These are phyloP conservation scores for Phenganax stokvisi DNA, from an alignment of 92 coral and sea anemone genomes.

Conservation along the genomic window DNA sequence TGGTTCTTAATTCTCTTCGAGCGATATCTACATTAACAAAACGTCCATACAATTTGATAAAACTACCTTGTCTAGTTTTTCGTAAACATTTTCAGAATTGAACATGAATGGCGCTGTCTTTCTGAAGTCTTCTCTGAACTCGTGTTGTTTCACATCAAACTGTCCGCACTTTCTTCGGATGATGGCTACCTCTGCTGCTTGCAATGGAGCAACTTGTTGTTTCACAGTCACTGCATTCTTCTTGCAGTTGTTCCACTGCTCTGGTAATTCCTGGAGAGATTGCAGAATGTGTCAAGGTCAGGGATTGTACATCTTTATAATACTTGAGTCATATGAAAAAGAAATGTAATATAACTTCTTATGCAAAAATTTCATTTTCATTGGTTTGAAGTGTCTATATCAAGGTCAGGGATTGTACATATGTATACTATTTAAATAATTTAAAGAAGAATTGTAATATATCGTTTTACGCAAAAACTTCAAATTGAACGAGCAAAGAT, in stretches of 20 bases:
- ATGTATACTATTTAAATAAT: too few relatives aligned
- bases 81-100: slow-evolving; percentile 70
- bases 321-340: too few relatives aligned
- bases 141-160: slow-evolving; percentile 97
- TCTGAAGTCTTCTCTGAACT: slow-evolving; percentile 98
- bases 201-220: slow-evolving; percentile 97
- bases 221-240: slow-evolving; percentile 98
- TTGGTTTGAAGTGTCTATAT: too few relatives aligned
- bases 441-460: too few relatives aligned
- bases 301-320: neutral
- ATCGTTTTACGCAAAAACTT: too few relatives aligned
- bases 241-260: slow-evolving; percentile 98
- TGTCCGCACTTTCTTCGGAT: slow-evolving; percentile 99
- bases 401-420: too few relatives aligned
- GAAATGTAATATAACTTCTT: too few relatives aligned
- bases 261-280: slow-evolving; percentile 73
- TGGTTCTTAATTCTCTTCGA: too few relatives aligned
- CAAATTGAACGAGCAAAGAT: neutral
- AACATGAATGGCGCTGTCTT: slow-evolving; percentile 96
- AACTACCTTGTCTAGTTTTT: slow-evolving; percentile 70
- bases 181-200: slow-evolving; percentile 97
- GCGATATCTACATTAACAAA: too few relatives aligned
- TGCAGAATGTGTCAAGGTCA: neutral
- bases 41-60: too few relatives aligned
- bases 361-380: too few relatives aligned